These are phyloP conservation scores for Myioborus melanocephalus DNA, from an alignment of 2,797 vertebrate species.

Conservation along the genomic window DNA sequence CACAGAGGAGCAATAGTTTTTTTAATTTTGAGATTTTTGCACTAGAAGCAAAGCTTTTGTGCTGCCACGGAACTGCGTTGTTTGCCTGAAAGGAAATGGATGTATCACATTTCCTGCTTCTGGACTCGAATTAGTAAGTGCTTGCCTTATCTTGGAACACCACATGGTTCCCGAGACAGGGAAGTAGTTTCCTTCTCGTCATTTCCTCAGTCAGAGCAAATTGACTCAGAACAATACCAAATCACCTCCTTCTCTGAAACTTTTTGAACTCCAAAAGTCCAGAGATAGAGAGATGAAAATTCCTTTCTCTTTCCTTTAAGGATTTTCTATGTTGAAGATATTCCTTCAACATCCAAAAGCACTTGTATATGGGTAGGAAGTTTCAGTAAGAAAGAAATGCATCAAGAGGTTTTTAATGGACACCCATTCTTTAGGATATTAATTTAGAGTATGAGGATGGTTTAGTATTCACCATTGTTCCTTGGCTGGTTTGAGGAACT, in stretches of 20 bases:
- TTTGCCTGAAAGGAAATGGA: slow-evolving; percentile 92
- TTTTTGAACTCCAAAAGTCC: background rate
- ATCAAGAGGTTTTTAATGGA: background rate
- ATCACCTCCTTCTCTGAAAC: slow-evolving; percentile 49
- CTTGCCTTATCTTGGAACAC: slow-evolving; percentile 89
- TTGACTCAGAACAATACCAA: slow-evolving; percentile 73
- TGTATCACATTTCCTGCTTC: slow-evolving; percentile 95
- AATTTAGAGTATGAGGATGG: background rate
- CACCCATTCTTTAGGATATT: background rate
- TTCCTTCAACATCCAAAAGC: background rate
- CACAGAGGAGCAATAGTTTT: slow-evolving; percentile 46
- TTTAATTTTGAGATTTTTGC: slow-evolving; percentile 14
- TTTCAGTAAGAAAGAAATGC: background rate
- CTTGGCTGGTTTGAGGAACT: background rate
- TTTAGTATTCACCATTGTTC: background rate
- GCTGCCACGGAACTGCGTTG: slow-evolving; percentile 73
- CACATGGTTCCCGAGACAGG: slow-evolving; percentile 90
- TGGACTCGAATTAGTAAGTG: slow-evolving; percentile 90
- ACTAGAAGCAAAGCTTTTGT: slow-evolving; percentile 65
- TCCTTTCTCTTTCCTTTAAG: background rate
- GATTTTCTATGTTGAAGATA: background rate
- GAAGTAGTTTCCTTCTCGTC: slow-evolving; percentile 90
- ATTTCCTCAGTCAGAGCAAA: slow-evolving; percentile 83
- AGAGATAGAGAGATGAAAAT: background rate
- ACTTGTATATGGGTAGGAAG: background rate